A percentile compares a stretch with the other conserved stretches of the same genome.
phyloP scores from a whole-genome alignment of 2,797 vertebrate species.

The Iguana delicatissima region DNA sequence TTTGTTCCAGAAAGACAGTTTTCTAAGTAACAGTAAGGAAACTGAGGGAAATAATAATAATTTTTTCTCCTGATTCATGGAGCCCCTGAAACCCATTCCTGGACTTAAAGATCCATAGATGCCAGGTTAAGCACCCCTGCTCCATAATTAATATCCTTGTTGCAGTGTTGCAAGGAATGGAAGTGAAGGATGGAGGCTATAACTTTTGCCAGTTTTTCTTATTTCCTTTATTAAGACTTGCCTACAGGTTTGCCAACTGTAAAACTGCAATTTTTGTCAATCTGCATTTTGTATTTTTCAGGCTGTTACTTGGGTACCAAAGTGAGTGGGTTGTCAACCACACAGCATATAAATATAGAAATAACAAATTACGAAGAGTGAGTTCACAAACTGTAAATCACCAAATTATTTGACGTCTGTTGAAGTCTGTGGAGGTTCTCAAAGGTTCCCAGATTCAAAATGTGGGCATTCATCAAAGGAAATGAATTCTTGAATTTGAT shows the following conservation, averaged over 20 bases:
- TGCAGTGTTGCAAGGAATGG: neutral
- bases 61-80: too few species aligned
- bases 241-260: neutral
- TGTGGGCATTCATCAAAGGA: constrained; percentile 51
- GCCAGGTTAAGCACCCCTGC: too few species aligned
- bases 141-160: neutral
- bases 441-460: constrained; percentile 50
- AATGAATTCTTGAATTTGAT: constrained; percentile 54
- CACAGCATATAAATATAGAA: constrained; percentile 40
- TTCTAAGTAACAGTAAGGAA: too few species aligned
- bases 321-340: constrained; percentile 20
- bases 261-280: neutral
- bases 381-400: constrained; percentile 52
- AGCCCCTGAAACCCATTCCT: too few species aligned
- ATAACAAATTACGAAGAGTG: constrained; percentile 49
- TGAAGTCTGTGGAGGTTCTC: constrained; percentile 46
- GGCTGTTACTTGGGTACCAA: constrained; percentile 6
- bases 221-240: neutral
- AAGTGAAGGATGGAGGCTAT: neutral
- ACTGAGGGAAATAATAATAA: too few species aligned
- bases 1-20: too few species aligned
- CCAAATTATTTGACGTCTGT: constrained; percentile 35
- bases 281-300: constrained; percentile 16
- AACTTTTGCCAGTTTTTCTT: neutral
- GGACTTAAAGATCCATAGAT: too few species aligned